These are phyloP conservation scores for Hydrozoanthus tunicans DNA, from an alignment of 64 coral and sea anemone species.

Conservation along the genomic window DNA sequence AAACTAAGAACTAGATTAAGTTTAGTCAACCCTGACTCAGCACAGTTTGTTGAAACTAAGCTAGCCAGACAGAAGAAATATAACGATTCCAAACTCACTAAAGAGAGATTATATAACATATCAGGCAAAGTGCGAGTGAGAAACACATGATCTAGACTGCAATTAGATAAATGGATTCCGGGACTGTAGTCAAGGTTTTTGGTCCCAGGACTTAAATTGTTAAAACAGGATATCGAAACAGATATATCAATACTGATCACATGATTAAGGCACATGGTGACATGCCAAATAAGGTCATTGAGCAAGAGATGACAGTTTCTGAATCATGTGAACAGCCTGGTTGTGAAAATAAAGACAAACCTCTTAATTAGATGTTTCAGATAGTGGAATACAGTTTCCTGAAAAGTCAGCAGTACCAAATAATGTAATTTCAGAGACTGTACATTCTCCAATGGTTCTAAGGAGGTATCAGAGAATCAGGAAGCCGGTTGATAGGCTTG, in stretches of 20 bases:
- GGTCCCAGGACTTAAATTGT: constrained; percentile 74
- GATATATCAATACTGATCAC: constrained; percentile 79
- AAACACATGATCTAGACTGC: constrained; percentile 56
- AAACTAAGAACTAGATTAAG: constrained; percentile 16
- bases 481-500: constrained; percentile 63
- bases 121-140: constrained; percentile 63
- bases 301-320: constrained; percentile 31
- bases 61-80: constrained; percentile 1
- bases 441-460: constrained; percentile 8
- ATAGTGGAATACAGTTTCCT: neutral
- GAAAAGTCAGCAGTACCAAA: neutral
- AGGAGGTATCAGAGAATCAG: constrained; percentile 68
- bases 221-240: constrained; percentile 59
- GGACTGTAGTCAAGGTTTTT: constrained; percentile 80
- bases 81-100: constrained; percentile 40
- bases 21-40: constrained; percentile 37
- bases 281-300: constrained; percentile 10
- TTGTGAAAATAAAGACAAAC: neutral
- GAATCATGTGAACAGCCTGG: constrained; percentile 64
- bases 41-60: constrained; percentile 32
- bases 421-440: constrained; percentile 23
- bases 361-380: neutral
- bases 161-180: constrained; percentile 66
- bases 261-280: constrained; percentile 71
- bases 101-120: constrained; percentile 28